phyloP scores from a whole-genome alignment of 2,888 invertebrate species.

The Nomada ruficornis region DNA sequence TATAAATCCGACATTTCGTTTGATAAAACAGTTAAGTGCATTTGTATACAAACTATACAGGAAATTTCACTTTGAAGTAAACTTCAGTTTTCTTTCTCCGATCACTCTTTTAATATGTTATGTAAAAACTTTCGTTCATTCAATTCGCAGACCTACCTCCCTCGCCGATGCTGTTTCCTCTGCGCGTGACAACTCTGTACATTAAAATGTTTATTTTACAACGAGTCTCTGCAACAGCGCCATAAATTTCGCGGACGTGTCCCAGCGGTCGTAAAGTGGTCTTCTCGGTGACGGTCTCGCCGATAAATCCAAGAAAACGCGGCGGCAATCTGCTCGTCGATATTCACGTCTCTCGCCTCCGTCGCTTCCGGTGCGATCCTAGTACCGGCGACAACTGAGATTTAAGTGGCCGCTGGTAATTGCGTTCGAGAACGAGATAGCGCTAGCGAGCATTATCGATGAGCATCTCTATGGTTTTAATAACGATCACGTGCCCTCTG shows the following conservation, averaged over 20 bases:
- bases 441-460: slow-evolving; percentile 31
- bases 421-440: slow-evolving; percentile 38
- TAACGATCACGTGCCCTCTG: slow-evolving; percentile 3
- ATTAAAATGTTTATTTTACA: slow-evolving; percentile 55
- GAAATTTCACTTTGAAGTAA: too few relatives aligned
- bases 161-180: neutral
- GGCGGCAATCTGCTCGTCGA: slow-evolving; percentile 64
- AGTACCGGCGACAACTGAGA: slow-evolving; percentile 33
- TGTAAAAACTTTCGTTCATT: neutral
- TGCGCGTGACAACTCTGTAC: slow-evolving; percentile 9
- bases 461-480: slow-evolving; percentile 35
- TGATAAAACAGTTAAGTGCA: too few relatives aligned
- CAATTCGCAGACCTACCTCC: neutral
- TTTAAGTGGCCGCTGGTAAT: slow-evolving; percentile 56
- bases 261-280: slow-evolving; percentile 48
- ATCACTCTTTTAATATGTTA: neutral
- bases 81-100: too few relatives aligned
- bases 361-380: slow-evolving; percentile 43
- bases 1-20: too few relatives aligned
- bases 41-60: too few relatives aligned
- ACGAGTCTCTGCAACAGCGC: slow-evolving; percentile 15
- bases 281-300: slow-evolving; percentile 33
- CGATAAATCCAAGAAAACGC: slow-evolving; percentile 51
- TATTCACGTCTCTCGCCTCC: slow-evolving; percentile 48
- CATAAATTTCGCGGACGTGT: slow-evolving; percentile 51